Base-by-base conservation (phyloP, 1,140 invertebrate species). In the Heliconius melpomene region DNA sequence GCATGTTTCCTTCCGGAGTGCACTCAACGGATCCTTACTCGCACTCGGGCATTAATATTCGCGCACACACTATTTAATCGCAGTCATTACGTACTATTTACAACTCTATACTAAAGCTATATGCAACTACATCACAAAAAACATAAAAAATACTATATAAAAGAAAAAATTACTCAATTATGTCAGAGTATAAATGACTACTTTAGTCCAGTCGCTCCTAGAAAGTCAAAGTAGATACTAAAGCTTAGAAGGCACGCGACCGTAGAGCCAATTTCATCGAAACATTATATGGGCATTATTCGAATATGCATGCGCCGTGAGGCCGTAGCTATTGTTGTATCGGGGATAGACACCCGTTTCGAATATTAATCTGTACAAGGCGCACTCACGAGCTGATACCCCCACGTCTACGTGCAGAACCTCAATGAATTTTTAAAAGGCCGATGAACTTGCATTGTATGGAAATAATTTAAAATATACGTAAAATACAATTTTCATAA, bases 211-310 rank as follows among this genome's bases (percentile, higher is more conserved):
- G 82, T 81, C 75, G 81, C 81, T 84, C 83, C 84, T 84, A 87
- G 88, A 90, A 90, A 89, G 90, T 81, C 88, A 83, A 85, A 83
- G 82, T 83, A 85, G 85, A 88, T 86, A 94, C 91, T 91, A 66
- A 92, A 92, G 85, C 83, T 81, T 78, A 84, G 84, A 85, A 87
- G 85, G 78, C 88, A 87, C 88, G 87, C 86, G 85, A 89, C 79
- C 86, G 85, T 83, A 83, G 83, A 90, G 88, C 83, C 91, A 89
- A 92, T 93, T 90, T 90, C 87, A 92, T 92, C 89, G 90, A 86
- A 93, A 90, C 93, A 92, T 92, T 92, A 91, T 93, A 93, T 91
- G 91, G 93, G 88, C 88, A 93, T 94, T 94, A 93, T 91, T 91
- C 89, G 88, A 91, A 93, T 93, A 93, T 91, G 91, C 93, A 92